Base-by-base conservation (phyloP, 2,888 invertebrate genomes). In the Taenaris catops region DNA sequence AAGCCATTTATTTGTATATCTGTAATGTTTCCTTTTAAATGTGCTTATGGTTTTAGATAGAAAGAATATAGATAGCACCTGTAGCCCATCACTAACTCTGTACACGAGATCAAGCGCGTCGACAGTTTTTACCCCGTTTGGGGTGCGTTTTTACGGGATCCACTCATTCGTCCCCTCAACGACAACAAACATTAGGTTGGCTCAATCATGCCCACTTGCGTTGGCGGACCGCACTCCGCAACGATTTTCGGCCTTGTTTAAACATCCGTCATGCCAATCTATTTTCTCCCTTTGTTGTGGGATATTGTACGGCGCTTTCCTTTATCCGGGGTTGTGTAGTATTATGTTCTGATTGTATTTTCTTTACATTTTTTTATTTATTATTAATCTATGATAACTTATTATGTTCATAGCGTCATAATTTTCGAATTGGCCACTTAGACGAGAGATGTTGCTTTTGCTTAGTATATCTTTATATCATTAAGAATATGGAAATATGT, bases 111-210 rank as follows among this genome's bases (percentile, higher is more conserved):
- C 63, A 59, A 55, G 51, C 57, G 55, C 63, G 66, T 72, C 65
- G 65, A 67, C 76, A 74, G 62, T 74, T 75, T 70, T 69, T 71
- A 69, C 69, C 69, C 74, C 65, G 70, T 72, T 66, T 60, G 58
- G 56, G 65, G 59, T 54, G 53, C 51, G 62, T 71, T 76, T 75
- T 75, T 69, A 69, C 62, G 64, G 59, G 56, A 41, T 45, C 56
- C 57, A 52, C 59, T 61, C 54, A 49, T 42, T 48, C 51, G 55
- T 49, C 57, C 57, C 57, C 51, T 53, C 53, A 47, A 35, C 45
- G 51, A 55, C 59, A 58, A 63, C 63, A 61, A 60, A 55, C 53
- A 58, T 51, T 49, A 47, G 49, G 41, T 42, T 36, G 40, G 43
- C 39, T 51, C 37, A 46, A 48, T 48, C 46, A 46, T 47, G 49